Evolutionary conservation across 2,888 invertebrate species (phyloP), one percentile per base, ranked within the genome.

Genomic region (Apoda limacodes): DNA sequence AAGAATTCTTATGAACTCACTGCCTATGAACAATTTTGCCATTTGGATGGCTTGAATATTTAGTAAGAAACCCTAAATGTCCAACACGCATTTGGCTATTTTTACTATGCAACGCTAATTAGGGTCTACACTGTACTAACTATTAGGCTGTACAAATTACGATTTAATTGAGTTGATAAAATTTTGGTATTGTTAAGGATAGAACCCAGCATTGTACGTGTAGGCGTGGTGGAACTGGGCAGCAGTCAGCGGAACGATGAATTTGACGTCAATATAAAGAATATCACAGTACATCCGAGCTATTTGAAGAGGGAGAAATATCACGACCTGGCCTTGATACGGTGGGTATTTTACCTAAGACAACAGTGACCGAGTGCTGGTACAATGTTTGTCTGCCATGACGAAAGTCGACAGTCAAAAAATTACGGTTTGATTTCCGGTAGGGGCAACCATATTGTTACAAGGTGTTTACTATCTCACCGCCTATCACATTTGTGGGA

Each of bases 251-350:
- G 53, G 38, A 54, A 65, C 33, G 39, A 45, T 0, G 47, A 59
- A 0, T 58, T 65, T 0, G 81, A 81, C 42, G 50, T 51, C 13
- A 48, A 51, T 13, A 54, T 81, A 30, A 51, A 47, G 1, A 39
- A 60, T 13, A 61, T 60, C 21, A 59, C 59, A 27, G 28, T 45
- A 1, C 65, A 78, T 30, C 78, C 80, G 0, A 39, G 52, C 2
- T 78, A 75, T 40, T 60, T 48, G 9, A 57, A 61, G 20, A 49
- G 48, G 6, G 53, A 58, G 32, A 76, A 78, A 40, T 81, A 81
- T 35, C 57, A 81, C 43, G 81, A 81, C 40, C 35, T 81, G 13
- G 67, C 71, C 1, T 46, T 81, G 5, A 24, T 81, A n/a, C 74
- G 61, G 81, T 78, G 55, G n/a, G n/a, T n/a, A n/a, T n/a, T n/a